Base-by-base conservation (phyloP, 2,888 invertebrate species). In the Antheraea assamensis region DNA sequence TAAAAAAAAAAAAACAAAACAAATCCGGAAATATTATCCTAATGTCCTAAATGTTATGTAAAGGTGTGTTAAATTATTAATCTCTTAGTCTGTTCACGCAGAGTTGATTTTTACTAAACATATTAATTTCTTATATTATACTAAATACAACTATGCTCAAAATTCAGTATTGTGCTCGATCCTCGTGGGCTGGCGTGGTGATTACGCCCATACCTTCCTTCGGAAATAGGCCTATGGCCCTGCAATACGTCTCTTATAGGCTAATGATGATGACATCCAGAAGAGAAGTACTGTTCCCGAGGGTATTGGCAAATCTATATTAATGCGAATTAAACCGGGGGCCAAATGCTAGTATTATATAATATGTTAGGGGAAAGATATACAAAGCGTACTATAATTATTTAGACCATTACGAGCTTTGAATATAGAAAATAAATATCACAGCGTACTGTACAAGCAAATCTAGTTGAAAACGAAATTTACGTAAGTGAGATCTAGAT, bases 401-500 rank as follows among this genome's bases (percentile, higher is more conserved):
- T 13, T 27, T 21, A 5, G 2, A 30, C 31, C 21, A 31, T 7
- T 19, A 66, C 15, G 7, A 31, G 19, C 21, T 68, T 35, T n/a
- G 35, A 35, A 35, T 35, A 35, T 35, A 31, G 31, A 8, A 35
- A 31, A 21, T 10, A 13, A n/a, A 19, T 21, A 35, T 68, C 35
- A 10, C 8, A 68, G n/a, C 8, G n/a, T 0, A 21, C 68, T 21
- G n/a, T 21, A 31, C 3, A 35, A 24, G 35, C 24, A 35, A 15
- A 8, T 19, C 68, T 68, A 35, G 15, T n/a, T 68, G 21, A 35
- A 68, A 68, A 68, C 68, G 1, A 68, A 35, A 42, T 71, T 52
- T 31, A 52, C 71, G 71, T 52, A 49, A 55, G 21, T 15, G 30
- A 58, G 31, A 71, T 35, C 31, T 71, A 58, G 49, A 58, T 55